Evolutionary conservation across 2,888 invertebrate genomes (phyloP), one percentile per base, ranked within the genome.

Genomic region (Pandemis corylana): DNA sequence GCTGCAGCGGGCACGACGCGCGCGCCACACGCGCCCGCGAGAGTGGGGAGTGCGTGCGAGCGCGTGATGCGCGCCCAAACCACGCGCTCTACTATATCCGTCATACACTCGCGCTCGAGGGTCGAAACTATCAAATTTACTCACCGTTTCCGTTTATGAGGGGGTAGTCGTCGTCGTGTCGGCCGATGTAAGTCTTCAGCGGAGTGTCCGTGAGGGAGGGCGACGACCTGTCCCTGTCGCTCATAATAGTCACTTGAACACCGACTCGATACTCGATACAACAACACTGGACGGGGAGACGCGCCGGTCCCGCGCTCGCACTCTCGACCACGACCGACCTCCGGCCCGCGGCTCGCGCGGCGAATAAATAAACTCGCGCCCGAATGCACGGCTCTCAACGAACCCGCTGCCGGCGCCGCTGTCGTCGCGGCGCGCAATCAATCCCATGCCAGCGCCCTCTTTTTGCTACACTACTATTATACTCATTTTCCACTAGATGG

Each of bases 141-240:
- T 95, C 92, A 96, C 96, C 96, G 92, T 96, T 96, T 95, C 97
- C 97, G 95, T 96, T 96, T 90, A 97, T 96, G 82, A 97, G 95
- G 86, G 97, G 97, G 94, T 96, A 97, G 94, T 96, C 96, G 93
- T 96, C 96, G 95, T 96, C 97, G 91, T 97, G 97, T 91, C 97
- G 96, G 93, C 96, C 96, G 92, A 97, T 96, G 95, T 97, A 96
- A 87, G 97, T 97, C 96, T 97, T 97, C 91, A 96, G 95, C 95
- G 97, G 97, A 95, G 97, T 97, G 96, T 97, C 97, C 95, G 97
- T 96, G 94, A 97, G 96, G 95, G 97, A 97, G 94, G 97, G 97
- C 95, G 97, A 97, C 94, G 96, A 96, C 95, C 97, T 97, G 96
- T 97, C 97, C 96, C 97, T 97, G 96, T 97, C 97, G 95, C 97